phyloP scores from a whole-genome alignment of 2,888 invertebrate genomes.

The Nomada ferruginata region DNA sequence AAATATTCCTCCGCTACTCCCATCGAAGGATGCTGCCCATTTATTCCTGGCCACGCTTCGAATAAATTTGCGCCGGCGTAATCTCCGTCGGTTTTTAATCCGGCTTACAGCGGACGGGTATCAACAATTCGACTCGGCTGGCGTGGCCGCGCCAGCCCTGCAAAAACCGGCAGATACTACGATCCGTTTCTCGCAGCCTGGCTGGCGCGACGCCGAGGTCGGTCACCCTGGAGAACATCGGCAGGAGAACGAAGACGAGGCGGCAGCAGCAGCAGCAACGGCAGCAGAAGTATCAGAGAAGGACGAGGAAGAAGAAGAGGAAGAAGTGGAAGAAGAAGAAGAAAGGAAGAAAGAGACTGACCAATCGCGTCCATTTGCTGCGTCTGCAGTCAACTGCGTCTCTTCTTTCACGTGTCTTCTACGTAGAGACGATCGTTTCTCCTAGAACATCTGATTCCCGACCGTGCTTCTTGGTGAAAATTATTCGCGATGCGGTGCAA shows the following conservation, averaged over 20 bases:
- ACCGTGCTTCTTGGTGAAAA: neutral
- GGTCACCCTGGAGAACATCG: constrained; percentile 75
- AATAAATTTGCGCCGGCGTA: constrained; percentile 46
- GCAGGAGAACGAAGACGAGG: constrained; percentile 52
- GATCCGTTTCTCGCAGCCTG: constrained; percentile 72
- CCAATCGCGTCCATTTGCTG: constrained; percentile 65
- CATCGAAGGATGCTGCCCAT: constrained; percentile 23
- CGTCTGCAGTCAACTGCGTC: constrained; percentile 61
- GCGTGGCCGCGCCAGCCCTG: constrained; percentile 29
- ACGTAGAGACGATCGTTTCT: constrained; percentile 25
- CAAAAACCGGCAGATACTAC: constrained; percentile 43
- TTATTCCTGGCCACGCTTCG: constrained; percentile 43
- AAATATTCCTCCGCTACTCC: neutral
- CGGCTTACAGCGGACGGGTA: constrained; percentile 50
- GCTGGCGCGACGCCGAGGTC: constrained; percentile 74
- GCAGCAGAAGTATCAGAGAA: constrained; percentile 24
- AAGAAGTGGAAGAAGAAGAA: constrained; percentile 40
- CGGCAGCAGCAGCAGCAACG: constrained; percentile 32
- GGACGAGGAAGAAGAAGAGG: constrained; percentile 26
- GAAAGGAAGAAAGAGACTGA: constrained; percentile 67
- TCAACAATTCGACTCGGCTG: constrained; percentile 60
- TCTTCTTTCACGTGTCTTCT: constrained; percentile 52
- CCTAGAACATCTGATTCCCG: constrained; percentile 18
- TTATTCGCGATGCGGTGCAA: neutral
- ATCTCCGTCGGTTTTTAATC: constrained; percentile 47